These are phyloP conservation scores for Bombyx mori DNA, from an alignment of 1,140 invertebrate genomes.

Conservation along the genomic window ASM3026992v2 NC_085129.1:2246501-2247000, in stretches of 20 bases:
- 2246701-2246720: too few species aligned
- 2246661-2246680: too few species aligned
- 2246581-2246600: conserved; percentile 30
- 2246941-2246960: conserved; percentile 8
- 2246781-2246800: too few species aligned
- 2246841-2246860: too few species aligned
- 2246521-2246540: conserved; percentile 46
- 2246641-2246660: background rate
- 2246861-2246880: too few species aligned
- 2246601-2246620: conserved; percentile 12
- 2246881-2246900: too few species aligned
- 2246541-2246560: conserved; percentile 4
- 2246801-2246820: too few species aligned
- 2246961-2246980: conserved; percentile 18
- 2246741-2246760: too few species aligned
- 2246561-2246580: conserved; percentile 26
- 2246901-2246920: background rate
- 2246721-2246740: too few species aligned
- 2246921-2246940: conserved; percentile 7
- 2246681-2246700: too few species aligned
- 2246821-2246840: too few species aligned
- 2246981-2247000: conserved; percentile 50
- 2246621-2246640: conserved; percentile 4
- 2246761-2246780: too few species aligned
- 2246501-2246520: conserved; percentile 22